phyloP scores from a whole-genome alignment of 2,888 invertebrate species.

The Drosophila prostipennis region DNA sequence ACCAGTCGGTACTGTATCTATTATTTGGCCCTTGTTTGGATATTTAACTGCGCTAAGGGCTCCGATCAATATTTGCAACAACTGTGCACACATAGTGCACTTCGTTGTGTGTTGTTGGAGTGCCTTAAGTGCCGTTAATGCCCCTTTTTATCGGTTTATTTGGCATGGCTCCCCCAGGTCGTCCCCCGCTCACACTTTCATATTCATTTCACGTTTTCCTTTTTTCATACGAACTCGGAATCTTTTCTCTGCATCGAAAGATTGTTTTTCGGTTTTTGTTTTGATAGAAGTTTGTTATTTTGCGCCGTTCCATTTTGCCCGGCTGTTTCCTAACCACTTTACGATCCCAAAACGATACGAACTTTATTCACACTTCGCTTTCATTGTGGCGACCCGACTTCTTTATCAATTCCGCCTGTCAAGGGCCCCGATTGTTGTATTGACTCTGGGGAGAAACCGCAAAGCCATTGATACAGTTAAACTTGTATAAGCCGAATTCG shows the following conservation, averaged over 20 bases:
- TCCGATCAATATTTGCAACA: slow-evolving; percentile 27
- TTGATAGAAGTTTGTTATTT: slow-evolving; percentile 55
- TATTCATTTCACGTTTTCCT: slow-evolving; percentile 17
- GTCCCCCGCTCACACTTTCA: not conserved
- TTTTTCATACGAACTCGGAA: slow-evolving; percentile 12
- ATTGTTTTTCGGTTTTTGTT: slow-evolving; percentile 57
- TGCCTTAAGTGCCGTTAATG: slow-evolving; percentile 28
- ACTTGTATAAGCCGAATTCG: not conserved
- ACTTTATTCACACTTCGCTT: slow-evolving; percentile 27
- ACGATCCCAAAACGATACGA: slow-evolving; percentile 2
- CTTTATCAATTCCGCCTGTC: slow-evolving; percentile 29
- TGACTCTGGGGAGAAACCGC: slow-evolving; percentile 11
- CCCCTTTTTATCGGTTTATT: slow-evolving; percentile 11
- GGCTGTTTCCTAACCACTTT: slow-evolving; percentile 41
- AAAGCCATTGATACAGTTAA: slow-evolving; percentile 4
- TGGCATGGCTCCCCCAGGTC: slow-evolving; percentile 6
- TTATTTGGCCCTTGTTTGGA: slow-evolving; percentile 11
- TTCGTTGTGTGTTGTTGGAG: slow-evolving; percentile 5
- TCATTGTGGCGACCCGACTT: slow-evolving; percentile 16
- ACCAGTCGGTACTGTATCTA: not conserved
- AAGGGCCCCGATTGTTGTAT: slow-evolving; percentile 18
- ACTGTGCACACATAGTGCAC: slow-evolving; percentile 33
- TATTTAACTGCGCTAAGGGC: slow-evolving; percentile 22
- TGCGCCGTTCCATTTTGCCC: slow-evolving; percentile 36
- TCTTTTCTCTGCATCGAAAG: slow-evolving; percentile 40